phyloP scores from a whole-genome alignment of 1,140 invertebrate genomes.

The Forficula auricularia region DNA sequence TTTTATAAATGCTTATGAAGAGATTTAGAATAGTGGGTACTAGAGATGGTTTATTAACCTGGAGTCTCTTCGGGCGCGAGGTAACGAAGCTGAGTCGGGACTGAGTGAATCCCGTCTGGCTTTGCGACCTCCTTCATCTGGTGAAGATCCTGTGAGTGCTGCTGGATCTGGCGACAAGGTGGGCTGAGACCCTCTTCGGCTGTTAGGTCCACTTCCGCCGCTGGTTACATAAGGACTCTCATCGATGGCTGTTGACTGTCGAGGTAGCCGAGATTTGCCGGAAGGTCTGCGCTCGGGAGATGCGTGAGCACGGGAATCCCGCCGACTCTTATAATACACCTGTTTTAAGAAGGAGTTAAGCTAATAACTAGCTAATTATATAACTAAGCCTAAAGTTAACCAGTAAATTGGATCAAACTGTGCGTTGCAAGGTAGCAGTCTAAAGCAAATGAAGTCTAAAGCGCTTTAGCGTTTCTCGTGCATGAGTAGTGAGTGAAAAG shows the following conservation, averaged over 20 bases:
- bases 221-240: conserved; percentile 55
- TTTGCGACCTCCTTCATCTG: conserved; percentile 32
- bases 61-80: conserved; percentile 45
- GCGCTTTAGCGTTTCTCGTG: too few relatives aligned
- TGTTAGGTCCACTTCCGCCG: conserved; percentile 18
- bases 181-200: conserved; percentile 55
- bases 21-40: too few relatives aligned
- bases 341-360: too few relatives aligned
- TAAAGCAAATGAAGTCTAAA: too few relatives aligned
- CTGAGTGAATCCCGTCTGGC: conserved; percentile 67
- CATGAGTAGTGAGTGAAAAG: too few relatives aligned
- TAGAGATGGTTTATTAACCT: too few relatives aligned
- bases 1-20: too few relatives aligned
- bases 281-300: conserved; percentile 24
- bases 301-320: conserved; percentile 46
- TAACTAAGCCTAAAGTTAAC: too few relatives aligned
- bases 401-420: too few relatives aligned
- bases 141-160: conserved; percentile 29
- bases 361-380: too few relatives aligned
- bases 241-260: conserved; percentile 76
- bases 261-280: conserved; percentile 42
- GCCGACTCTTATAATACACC: conserved; percentile 27
- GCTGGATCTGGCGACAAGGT: conserved; percentile 58
- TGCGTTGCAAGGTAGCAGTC: too few relatives aligned
- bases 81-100: conserved; percentile 54